phyloP scores from a whole-genome alignment of 2,113 vertebrate species.

The Myodes glareolus region DNA sequence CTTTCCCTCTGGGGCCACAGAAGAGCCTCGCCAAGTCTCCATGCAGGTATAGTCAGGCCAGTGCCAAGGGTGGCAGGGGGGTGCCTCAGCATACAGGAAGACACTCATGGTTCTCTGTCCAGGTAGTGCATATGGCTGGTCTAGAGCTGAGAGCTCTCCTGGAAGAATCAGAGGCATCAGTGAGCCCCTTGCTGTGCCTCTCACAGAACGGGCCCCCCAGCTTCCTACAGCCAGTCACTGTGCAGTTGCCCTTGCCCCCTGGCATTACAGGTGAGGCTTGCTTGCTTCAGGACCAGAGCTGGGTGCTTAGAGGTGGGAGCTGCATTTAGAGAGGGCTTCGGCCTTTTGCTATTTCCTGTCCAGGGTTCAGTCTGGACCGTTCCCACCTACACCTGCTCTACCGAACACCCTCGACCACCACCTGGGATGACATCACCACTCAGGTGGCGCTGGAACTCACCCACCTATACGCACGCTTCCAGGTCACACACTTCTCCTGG shows the following conservation, averaged over 20 bases:
- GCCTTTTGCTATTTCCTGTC: not conserved
- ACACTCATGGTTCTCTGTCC: not conserved
- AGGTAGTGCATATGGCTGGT: conserved; percentile 91
- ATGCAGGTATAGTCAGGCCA: conserved; percentile 83
- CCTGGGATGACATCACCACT: conserved; percentile 94
- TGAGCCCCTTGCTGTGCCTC: conserved; percentile 92
- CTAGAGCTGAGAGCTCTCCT: conserved; percentile 87
- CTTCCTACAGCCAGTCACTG: conserved; percentile 93
- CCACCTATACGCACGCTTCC: conserved; percentile 94
- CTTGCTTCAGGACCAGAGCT: not conserved
- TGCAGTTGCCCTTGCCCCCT: conserved; percentile 94
- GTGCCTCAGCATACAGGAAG: accelerated
- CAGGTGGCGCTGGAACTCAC: conserved; percentile 92
- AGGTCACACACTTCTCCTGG: conserved; percentile 96
- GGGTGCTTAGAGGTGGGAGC: too few relatives aligned
- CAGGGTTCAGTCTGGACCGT: conserved; percentile 91
- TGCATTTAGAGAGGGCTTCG: not conserved
- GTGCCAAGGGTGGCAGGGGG: accelerated
- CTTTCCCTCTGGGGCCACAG: conserved; percentile 92
- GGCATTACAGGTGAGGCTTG: conserved; percentile 91
- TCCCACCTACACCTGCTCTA: conserved; percentile 91
- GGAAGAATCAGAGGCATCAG: conserved; percentile 83
- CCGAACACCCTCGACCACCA: conserved; percentile 88
- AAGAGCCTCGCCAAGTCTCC: conserved; percentile 81
- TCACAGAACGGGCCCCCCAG: conserved; percentile 88